Evolutionary conservation across 2,113 vertebrate species (phyloP).

Genomic region (Stictonetta naevosa): DNA sequence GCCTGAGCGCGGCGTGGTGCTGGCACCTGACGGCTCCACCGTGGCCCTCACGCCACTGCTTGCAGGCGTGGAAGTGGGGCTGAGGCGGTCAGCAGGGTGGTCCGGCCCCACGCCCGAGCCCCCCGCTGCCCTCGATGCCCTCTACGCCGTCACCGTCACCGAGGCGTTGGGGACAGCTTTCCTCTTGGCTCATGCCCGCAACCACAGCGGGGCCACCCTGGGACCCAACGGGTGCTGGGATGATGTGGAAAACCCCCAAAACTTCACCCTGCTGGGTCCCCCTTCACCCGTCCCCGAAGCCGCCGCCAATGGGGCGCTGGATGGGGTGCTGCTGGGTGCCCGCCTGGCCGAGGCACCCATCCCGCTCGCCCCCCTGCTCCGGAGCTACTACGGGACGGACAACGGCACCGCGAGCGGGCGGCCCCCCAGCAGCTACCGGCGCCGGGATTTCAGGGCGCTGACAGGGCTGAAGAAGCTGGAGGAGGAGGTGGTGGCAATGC

Average conservation of each 20-base stretch:
- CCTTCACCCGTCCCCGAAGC: constrained; percentile 69
- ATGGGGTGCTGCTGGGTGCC: constrained; percentile 82
- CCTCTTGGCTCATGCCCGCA: not conserved
- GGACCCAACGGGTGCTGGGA: constrained; percentile 89
- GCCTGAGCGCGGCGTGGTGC: constrained; percentile 76
- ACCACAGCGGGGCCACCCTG: not conserved
- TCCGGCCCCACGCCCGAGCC: not conserved
- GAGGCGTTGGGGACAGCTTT: constrained; percentile 72
- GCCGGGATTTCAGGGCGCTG: constrained; percentile 73
- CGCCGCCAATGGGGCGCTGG: constrained; percentile 86
- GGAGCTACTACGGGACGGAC: constrained; percentile 72
- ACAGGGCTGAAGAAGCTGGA: constrained; percentile 18
- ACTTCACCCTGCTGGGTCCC: constrained; percentile 77
- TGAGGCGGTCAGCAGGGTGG: not conserved
- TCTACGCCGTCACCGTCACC: constrained; percentile 76
- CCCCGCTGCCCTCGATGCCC: not conserved
- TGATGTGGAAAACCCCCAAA: constrained; percentile 63
- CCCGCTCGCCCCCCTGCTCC: constrained; percentile 77
- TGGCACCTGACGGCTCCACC: constrained; percentile 85
- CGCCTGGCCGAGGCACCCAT: constrained; percentile 30
- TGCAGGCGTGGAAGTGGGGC: constrained; percentile 78
- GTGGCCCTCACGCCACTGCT: constrained; percentile 83
- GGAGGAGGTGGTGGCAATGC: constrained; percentile 69
- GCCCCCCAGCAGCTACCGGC: constrained; percentile 77
- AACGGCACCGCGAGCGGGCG: not conserved